phyloP scores from a whole-genome alignment of 2,888 invertebrate genomes.

The Hyppa rectilinea region DNA sequence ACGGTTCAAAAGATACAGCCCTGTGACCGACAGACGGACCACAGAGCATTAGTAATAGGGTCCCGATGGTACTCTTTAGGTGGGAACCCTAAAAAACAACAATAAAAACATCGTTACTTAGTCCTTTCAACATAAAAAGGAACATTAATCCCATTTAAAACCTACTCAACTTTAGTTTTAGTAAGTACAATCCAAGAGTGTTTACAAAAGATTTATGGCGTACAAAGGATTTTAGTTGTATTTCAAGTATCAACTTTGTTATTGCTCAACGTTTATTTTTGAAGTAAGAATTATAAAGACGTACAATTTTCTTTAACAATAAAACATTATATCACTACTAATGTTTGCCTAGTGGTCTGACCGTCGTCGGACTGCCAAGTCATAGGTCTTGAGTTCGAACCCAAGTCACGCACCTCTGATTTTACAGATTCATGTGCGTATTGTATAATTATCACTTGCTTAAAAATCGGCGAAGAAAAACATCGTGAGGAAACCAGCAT shows the following conservation, averaged over 20 bases:
- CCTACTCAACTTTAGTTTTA: constrained; percentile 35
- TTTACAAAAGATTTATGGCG: constrained; percentile 50
- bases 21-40: no score
- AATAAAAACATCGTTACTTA: constrained; percentile 20
- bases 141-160: constrained; percentile 20
- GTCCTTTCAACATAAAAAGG: constrained; percentile 12
- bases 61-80: background rate
- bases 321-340: background rate
- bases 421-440: no score
- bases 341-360: no score
- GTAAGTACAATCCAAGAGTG: constrained; percentile 14
- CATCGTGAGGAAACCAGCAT: no score
- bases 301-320: background rate
- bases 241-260: constrained; percentile 34
- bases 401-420: no score
- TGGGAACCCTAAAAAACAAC: background rate
- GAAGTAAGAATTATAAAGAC: background rate
- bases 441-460: no score
- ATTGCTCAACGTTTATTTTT: constrained; percentile 24
- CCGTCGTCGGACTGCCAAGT: no score
- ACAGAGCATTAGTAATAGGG: background rate
- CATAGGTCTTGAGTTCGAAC: no score
- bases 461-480: no score
- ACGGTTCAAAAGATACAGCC: no score
- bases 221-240: constrained; percentile 5